phyloP scores from a whole-genome alignment of 1,140 invertebrate species.

The Hirudo medicinalis region DNA sequence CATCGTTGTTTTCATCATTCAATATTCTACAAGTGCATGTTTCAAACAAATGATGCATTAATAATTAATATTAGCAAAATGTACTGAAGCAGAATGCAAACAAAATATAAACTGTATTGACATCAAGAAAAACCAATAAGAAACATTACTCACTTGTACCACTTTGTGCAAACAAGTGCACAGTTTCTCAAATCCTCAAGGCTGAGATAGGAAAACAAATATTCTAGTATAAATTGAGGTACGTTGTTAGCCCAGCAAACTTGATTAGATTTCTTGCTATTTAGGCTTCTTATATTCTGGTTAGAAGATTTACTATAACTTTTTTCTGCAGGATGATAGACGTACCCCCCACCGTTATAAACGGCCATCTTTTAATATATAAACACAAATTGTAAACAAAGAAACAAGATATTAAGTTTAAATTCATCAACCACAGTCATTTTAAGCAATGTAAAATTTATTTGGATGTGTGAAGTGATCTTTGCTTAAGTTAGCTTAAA shows the following conservation, averaged over 20 bases:
- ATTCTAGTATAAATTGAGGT: conserved; percentile 70
- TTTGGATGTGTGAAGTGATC: too few species aligned
- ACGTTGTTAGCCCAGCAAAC: conserved; percentile 29
- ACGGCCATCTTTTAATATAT: background rate
- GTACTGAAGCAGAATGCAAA: background rate
- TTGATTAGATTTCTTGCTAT: background rate
- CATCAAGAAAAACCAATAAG: background rate
- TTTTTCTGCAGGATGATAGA: background rate
- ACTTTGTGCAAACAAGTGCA: conserved; percentile 81
- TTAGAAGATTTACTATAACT: background rate
- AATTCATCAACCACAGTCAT: too few species aligned
- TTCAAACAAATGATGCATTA: background rate
- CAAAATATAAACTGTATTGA: conserved; percentile 5
- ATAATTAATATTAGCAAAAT: background rate
- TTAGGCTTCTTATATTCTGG: background rate
- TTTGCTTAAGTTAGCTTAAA: too few species aligned
- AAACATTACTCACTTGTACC: conserved; percentile 53
- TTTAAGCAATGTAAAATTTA: too few species aligned
- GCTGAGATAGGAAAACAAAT: conserved; percentile 81
- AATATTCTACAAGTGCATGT: conserved; percentile 43
- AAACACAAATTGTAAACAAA: too few species aligned
- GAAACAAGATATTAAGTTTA: too few species aligned
- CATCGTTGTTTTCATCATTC: conserved; percentile 83
- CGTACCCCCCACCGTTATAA: background rate
- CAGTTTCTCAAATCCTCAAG: conserved; percentile 72